A percentile compares a stretch with the other conserved stretches of the same genome.
phyloP scores from a whole-genome alignment of 2,888 invertebrate genomes.

The Griposia aprilina region DNA sequence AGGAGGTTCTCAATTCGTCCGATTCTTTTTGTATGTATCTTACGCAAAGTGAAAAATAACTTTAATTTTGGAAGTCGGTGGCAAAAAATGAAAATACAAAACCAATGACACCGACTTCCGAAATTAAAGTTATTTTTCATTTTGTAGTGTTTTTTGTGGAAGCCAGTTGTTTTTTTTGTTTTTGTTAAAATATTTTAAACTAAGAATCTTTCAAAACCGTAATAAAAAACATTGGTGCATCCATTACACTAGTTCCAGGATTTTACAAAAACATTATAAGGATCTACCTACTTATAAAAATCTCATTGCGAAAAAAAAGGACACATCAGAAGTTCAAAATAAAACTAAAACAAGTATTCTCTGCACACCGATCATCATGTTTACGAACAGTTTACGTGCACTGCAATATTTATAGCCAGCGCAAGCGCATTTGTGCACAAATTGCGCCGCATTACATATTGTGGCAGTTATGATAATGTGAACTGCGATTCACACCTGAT shows the following conservation, averaged over 20 bases:
- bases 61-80: too few relatives aligned
- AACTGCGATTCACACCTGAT: conserved; percentile 47
- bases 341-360: background rate
- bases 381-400: conserved; percentile 47
- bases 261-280: background rate
- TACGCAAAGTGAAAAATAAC: too few relatives aligned
- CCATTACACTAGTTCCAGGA: too few relatives aligned
- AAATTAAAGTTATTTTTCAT: too few relatives aligned
- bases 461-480: conserved; percentile 54
- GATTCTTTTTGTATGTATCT: too few relatives aligned
- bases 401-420: conserved; percentile 46
- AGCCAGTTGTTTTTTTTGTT: too few relatives aligned
- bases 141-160: too few relatives aligned
- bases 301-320: background rate
- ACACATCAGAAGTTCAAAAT: background rate
- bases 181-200: too few relatives aligned
- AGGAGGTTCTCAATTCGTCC: too few relatives aligned
- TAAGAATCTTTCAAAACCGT: background rate
- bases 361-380: conserved; percentile 30
- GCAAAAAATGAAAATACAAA: too few relatives aligned
- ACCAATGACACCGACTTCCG: too few relatives aligned
- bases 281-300: background rate
- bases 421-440: conserved; percentile 42
- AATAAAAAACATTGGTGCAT: background rate
- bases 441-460: conserved; percentile 53